phyloP scores from a whole-genome alignment of 2,113 vertebrate species.

The Coturnix japonica region DNA sequence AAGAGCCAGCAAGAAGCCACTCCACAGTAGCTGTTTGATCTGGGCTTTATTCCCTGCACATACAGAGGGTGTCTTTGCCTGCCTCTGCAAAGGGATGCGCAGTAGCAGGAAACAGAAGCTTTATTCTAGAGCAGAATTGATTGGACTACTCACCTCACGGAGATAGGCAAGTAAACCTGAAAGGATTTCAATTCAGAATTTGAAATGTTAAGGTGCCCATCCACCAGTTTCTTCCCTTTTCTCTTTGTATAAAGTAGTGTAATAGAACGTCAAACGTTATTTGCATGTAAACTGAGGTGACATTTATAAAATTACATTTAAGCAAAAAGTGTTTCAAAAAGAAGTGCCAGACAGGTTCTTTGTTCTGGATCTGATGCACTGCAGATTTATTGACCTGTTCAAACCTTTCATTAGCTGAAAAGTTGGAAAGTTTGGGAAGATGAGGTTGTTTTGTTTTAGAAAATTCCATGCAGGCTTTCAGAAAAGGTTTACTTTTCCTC shows the following conservation, averaged over 20 bases:
- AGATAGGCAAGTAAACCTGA: background rate
- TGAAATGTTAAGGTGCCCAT: conserved; percentile 16
- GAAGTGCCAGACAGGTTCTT: background rate
- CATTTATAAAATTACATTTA: conserved; percentile 9
- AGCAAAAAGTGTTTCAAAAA: background rate
- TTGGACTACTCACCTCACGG: background rate
- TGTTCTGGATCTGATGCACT: background rate
- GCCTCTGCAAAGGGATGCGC: background rate
- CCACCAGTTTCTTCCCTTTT: background rate
- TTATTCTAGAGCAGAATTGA: background rate
- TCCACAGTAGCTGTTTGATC: background rate
- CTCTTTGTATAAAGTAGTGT: background rate
- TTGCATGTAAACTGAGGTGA: conserved; percentile 36
- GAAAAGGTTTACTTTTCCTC: background rate
- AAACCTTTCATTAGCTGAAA: background rate
- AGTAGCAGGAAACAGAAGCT: background rate
- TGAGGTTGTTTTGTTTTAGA: background rate
- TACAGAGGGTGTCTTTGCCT: background rate
- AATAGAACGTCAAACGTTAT: background rate
- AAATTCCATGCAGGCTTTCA: background rate
- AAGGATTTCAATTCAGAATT: conserved; percentile 3
- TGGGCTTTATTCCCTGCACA: background rate
- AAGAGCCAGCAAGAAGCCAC: no score
- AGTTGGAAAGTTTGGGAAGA: background rate
- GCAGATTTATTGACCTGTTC: background rate